Percentiles rank a stretch among this genome's conserved stretches.
Conservation (phyloP, 1,140 invertebrate species). For the Papilio machaon region DNA sequence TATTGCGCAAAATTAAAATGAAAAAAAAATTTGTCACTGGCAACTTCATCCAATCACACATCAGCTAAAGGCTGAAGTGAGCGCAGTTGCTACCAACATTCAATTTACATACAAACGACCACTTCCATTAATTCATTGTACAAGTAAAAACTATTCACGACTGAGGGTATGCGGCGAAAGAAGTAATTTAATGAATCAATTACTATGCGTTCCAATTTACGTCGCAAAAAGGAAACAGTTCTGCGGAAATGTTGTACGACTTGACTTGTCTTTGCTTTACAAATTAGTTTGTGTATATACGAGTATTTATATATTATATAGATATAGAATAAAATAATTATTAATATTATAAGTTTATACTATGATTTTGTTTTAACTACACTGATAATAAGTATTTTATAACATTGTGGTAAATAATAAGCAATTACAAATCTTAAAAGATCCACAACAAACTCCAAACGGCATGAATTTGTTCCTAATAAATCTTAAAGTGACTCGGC, state of each 20-base stretch:
- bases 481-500: no score
- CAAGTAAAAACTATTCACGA: conserved; percentile 34
- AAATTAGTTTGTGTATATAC: neutral
- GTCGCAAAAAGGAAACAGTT: conserved; percentile 17
- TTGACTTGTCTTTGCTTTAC: conserved; percentile 1
- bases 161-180: conserved; percentile 23
- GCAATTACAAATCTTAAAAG: no score
- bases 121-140: conserved; percentile 37
- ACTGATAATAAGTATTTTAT: no score
- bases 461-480: no score
- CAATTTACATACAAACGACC: conserved; percentile 33
- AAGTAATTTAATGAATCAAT: conserved; percentile 36
- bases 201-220: conserved; percentile 36
- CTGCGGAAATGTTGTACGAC: neutral
- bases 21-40: no score
- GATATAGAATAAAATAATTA: neutral
- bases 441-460: no score
- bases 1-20: no score
- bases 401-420: no score
- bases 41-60: neutral
- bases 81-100: conserved; percentile 21
- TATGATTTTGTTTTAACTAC: no score
- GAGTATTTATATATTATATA: no score
- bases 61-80: neutral
- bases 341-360: no score